Evolutionary conservation across 2,113 vertebrate species (phyloP), one percentile per base, ranked within the genome.

Genomic region (Rhynchomys soricoides): DNA sequence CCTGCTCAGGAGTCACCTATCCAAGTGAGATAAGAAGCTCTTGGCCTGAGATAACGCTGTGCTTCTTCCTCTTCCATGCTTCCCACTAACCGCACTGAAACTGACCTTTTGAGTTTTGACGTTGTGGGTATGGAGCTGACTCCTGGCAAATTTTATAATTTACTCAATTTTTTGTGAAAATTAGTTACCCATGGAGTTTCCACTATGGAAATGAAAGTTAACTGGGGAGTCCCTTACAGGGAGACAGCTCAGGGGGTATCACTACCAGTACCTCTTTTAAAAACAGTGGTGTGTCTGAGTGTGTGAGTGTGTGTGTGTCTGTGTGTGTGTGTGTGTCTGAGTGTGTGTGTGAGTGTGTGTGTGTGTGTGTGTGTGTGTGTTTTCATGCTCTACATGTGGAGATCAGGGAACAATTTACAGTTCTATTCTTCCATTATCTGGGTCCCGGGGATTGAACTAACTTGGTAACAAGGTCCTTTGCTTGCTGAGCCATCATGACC

Each of bases 121-220:
- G 68, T 85, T 52, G 81, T 90, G 77, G 16, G 29, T 78, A 94
- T 37, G 96, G 78, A 96, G 57, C 71, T 89, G 83, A 97, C 71
- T 94, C 68, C 62, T 91, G 22, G 19, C 68, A 59, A 93, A 75
- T 92, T 95, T 96, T 82, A 77, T 83, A 94, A 87, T 89, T 91
- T 92, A 86, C 57, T 91, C 82, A 81, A 15, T 95, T 96, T 86
- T 97, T 88, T 95, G 68, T 93, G 94, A 75, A 96, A 91, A 92
- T 79, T 79, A 95, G 78, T 96, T 95, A 95, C 1, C 4, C 55
- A 74, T 62, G 43, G 74, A 59, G 85, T 97, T 95, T 95, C 86
- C 86, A 95, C 88, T 74, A 85, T 86, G 68, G 85, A 55, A 94
- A 91, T 93, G 48, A 88, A 31, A 93, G 21, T 77, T 94, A 91